Conservation (phyloP, 2,888 invertebrate species). For the Masnerella sp. region DNA sequence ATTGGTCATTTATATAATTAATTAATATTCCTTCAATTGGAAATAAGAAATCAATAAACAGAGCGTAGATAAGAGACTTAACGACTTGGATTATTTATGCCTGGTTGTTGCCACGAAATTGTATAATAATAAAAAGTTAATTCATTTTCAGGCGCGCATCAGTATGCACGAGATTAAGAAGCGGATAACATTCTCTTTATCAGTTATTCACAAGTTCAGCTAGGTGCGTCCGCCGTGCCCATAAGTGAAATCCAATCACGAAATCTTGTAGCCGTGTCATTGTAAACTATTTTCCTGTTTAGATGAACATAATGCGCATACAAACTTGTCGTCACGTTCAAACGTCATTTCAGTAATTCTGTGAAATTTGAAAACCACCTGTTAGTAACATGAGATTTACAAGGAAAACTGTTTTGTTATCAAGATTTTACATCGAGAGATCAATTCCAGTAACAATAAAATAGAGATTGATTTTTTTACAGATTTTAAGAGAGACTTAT, state of each 20-base stretch:
- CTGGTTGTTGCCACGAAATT: background rate
- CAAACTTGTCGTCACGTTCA: constrained; percentile 30
- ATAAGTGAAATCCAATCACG: constrained; percentile 55
- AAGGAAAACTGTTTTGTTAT: too few species aligned
- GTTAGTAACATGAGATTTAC: too few species aligned
- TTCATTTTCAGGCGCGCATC: constrained; percentile 29
- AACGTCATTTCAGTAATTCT: constrained; percentile 13
- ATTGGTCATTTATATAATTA: too few species aligned
- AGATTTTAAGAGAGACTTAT: too few species aligned
- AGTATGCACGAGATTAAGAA: constrained; percentile 30
- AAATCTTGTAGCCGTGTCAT: constrained; percentile 53
- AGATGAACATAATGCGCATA: constrained; percentile 36
- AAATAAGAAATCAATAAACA: too few species aligned
- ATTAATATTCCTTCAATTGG: too few species aligned
- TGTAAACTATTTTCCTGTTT: constrained; percentile 48
- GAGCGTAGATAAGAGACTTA: constrained; percentile 21
- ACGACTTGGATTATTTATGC: constrained; percentile 13
- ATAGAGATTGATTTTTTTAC: too few species aligned
- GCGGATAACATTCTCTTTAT: constrained; percentile 52
- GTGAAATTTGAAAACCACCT: too few species aligned
- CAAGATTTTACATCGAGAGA: too few species aligned
- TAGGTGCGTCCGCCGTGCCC: constrained; percentile 55
- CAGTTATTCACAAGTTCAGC: constrained; percentile 55
- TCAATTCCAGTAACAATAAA: too few species aligned
- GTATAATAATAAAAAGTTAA: constrained; percentile 25